phyloP scores from a whole-genome alignment of 2,113 vertebrate genomes.

The Lophochroa leadbeateri region DNA sequence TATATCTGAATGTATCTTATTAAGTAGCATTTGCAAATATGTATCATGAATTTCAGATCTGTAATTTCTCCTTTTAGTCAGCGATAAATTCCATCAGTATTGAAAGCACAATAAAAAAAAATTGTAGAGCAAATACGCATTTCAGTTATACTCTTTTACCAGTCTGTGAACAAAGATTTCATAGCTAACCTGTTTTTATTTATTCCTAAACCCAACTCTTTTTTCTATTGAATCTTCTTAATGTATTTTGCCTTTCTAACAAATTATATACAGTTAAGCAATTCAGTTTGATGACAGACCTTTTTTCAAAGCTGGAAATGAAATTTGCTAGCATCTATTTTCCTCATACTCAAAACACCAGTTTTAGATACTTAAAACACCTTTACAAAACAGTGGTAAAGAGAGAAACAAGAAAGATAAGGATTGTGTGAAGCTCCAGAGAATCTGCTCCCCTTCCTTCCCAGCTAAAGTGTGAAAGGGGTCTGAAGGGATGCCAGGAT shows the following conservation, averaged over 20 bases:
- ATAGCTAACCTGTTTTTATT: neutral
- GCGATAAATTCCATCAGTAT: neutral
- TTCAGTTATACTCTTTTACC: neutral
- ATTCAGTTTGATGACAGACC: neutral
- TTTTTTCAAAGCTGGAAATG: neutral
- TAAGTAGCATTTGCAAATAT: conserved; percentile 8
- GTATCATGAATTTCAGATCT: neutral
- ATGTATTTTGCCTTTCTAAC: neutral
- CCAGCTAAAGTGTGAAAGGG: neutral
- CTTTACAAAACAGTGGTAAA: neutral
- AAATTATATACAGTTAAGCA: neutral
- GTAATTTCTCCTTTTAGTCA: neutral
- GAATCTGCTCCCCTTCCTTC: neutral
- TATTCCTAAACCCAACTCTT: neutral
- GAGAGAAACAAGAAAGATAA: neutral
- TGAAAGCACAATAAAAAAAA: neutral
- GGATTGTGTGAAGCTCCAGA: neutral
- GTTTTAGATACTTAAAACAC: neutral
- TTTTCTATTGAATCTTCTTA: neutral
- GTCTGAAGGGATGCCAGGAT: neutral
- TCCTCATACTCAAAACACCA: neutral
- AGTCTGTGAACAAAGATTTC: neutral
- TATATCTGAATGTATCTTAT: neutral
- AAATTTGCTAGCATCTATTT: neutral
- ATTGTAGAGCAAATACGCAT: neutral